Evolutionary conservation across 2,113 vertebrate species (phyloP), one percentile per base, ranked within the genome.

Genomic region (Meles meles): DNA sequence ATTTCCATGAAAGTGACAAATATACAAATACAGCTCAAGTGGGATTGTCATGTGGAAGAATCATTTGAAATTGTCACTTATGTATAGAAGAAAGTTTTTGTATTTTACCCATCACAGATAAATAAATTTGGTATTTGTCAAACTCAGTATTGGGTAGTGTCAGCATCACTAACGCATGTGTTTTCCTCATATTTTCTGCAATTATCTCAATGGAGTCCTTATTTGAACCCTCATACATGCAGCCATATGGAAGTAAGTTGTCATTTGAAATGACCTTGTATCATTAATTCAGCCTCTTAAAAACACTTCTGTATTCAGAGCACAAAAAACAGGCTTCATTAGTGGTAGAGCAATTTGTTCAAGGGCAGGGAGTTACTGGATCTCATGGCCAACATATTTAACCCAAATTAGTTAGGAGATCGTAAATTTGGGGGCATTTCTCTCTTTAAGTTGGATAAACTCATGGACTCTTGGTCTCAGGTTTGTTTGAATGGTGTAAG

Each of bases 401-500:
- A 74, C 31, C 21, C 42, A 89, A 93, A 97, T 89, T 82, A 72
- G 20, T 91, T 76, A 69, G 63, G 80, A 57, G 20, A 37, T 39
- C 44, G 0, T 95, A 82, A 42, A 85, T 69, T 84, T 91, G n/a
- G 52, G 87, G 8, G 1, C 18, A 39, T 23, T 92, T 12, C 18
- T 87, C 72, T 72, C 94, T 96, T 74, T 61, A 92, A 55, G 17
- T 76, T 81, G 83, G 7, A 27, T 84, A n/a, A 96, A 94, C 31
- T 72, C 29, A 77, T 34, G 17, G 18, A 93, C 49, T 52, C 23
- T 55, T 55, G 42, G 71, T 59, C 88, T 90, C 47, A 71, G 20
- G 49, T 72, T 96, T 84, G 65, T 93, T 96, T 92, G 27, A 77
- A 76, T 76, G 42, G 25, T 77, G 95, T 88, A 91, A 86, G 37